These are phyloP conservation scores for Creontiades dilutus DNA, from an alignment of 2,888 invertebrate species.

Conservation along the genomic window DNA sequence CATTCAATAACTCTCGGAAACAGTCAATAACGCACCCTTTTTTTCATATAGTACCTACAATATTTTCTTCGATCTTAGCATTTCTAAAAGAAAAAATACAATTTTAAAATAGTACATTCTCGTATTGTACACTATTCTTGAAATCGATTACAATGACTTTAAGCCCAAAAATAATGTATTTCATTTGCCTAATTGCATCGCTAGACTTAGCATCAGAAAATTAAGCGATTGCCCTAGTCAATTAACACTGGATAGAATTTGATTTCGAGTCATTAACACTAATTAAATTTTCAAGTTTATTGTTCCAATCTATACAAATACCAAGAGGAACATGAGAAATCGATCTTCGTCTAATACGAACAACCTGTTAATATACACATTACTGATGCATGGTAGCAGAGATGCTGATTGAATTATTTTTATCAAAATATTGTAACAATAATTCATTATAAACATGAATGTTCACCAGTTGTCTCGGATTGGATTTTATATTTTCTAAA, in stretches of 20 bases:
- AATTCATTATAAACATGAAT: no score
- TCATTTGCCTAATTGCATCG: neutral
- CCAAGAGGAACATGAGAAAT: neutral
- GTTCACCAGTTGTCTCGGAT: no score
- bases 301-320: neutral
- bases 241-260: neutral
- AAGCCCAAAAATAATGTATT: conserved; percentile 21
- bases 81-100: neutral
- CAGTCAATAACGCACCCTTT: neutral
- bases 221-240: conserved; percentile 1
- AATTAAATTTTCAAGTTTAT: neutral
- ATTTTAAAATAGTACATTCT: neutral
- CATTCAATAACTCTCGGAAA: neutral
- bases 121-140: neutral
- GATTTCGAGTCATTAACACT: neutral
- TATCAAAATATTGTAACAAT: no score
- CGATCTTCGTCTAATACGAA: neutral
- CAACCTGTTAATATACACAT: neutral
- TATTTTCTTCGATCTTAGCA: neutral
- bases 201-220: neutral
- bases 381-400: neutral
- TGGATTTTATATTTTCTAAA: no score
- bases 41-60: neutral
- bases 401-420: no score
- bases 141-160: neutral